Percentiles rank a stretch among this genome's conserved stretches.
phyloP scores from a whole-genome alignment of 2,888 invertebrate species.

The Cataglyphis albicans region DNA sequence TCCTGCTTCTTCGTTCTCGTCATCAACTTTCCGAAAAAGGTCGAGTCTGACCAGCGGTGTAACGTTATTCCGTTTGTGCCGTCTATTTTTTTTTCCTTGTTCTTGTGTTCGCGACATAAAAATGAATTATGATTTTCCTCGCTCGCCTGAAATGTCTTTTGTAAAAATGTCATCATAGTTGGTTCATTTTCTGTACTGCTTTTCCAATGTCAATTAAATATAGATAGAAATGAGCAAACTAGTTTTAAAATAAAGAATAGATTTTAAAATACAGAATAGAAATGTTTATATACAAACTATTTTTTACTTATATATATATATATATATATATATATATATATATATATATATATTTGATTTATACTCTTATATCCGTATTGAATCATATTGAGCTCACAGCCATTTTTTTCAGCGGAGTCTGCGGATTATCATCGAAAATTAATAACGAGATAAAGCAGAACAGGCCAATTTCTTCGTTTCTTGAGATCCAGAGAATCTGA shows the following conservation, averaged over 20 bases:
- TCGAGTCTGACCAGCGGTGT: conserved; percentile 77
- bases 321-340: no score
- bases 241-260: not conserved
- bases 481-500: no score
- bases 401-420: not conserved
- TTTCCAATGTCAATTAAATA: not conserved
- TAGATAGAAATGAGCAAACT: not conserved
- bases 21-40: conserved; percentile 61
- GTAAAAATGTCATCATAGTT: no score
- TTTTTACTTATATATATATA: not conserved
- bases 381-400: not conserved
- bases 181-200: not conserved
- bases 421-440: not conserved
- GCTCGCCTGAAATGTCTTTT: not conserved
- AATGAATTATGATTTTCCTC: not conserved
- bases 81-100: conserved; percentile 50
- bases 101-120: not conserved
- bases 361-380: not conserved
- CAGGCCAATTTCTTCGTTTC: not conserved
- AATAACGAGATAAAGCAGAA: not conserved
- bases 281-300: not conserved
- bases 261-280: not conserved
- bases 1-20: conserved; percentile 33
- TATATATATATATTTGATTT: no score
- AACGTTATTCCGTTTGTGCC: conserved; percentile 64